Base-by-base conservation (phyloP, 2,888 invertebrate genomes). In the Aspidapion aeneum region DNA sequence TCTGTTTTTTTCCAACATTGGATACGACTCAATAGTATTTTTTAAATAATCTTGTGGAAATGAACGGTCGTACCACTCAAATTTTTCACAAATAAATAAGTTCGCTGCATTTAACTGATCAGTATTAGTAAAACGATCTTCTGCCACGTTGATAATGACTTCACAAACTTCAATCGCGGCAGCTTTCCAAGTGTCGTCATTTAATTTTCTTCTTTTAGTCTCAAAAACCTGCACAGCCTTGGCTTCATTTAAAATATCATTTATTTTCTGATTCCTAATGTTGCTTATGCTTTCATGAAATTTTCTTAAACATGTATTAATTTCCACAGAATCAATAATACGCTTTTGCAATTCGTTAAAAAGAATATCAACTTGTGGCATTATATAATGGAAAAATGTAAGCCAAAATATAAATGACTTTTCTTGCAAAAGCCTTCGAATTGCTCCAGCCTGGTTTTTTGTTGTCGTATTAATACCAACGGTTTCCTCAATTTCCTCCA, bases 321-420 rank as follows among this genome's bases (percentile, higher is more conserved):
- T n/a, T n/a, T n/a, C n/a, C n/a, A n/a, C n/a, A n/a, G n/a, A n/a
- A n/a, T n/a, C n/a, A n/a, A n/a, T n/a, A n/a, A n/a, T n/a, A n/a
- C n/a, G n/a, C n/a, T n/a, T n/a, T n/a, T n/a, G n/a, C n/a, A n/a
- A n/a, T n/a, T n/a, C n/a, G n/a, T n/a, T n/a, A n/a, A n/a, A n/a
- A n/a, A n/a, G n/a, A n/a, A n/a, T n/a, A n/a, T n/a, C n/a, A n/a
- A n/a, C n/a, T n/a, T n/a, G n/a, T n/a, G n/a, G n/a, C n/a, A n/a
- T n/a, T n/a, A n/a, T n/a, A n/a, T n/a, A n/a, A 58, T 58, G 58
- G 51, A 58, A 58, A 54, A 58, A 51, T 54, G 58, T 58, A 58
- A 51, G 58, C 58, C 58, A 58, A 51, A 49, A 58, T 19, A 58
- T 17, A 17, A 58, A 58, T 2, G 58, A 49, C 18, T 58, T 55